Base-by-base conservation (phyloP, 2,797 vertebrate species). In the Limosa lapponica region DNA sequence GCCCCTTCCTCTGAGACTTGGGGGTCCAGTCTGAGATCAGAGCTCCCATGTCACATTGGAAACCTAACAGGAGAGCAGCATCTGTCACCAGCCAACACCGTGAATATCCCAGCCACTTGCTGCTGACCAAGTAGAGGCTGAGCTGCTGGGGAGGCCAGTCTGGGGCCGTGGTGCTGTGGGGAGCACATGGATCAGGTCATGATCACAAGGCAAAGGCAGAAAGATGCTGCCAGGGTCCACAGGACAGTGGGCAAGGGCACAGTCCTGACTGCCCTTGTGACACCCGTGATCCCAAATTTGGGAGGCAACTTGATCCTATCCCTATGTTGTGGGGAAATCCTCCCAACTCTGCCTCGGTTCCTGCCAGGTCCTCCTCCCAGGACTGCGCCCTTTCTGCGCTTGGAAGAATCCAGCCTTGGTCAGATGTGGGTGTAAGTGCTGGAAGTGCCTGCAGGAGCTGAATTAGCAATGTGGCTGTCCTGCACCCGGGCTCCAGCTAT, bases 401-500 rank as follows among this genome's bases (percentile, higher is more conserved):
- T 57, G 46, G 55, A 19, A 25, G 10, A 57, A 48, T 28, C 48
- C 51, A 69, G 49, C 16, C 41, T 52, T 79, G 27, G 25, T 27
- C 39, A 51, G 65, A 23, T 1, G 6, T 46, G 37, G 20, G 25
- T 81, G 55, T 5, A 28, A n/a, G 28, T 49, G 51, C 73, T 73
- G 46, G 46, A 49, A 41, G 23, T 54, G 20, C 17, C 23, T 65
- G 32, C 20, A 65, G 85, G 20, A 71, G 13, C 1, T 43, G 20
- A 46, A 43, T 49, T 57, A 74, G 28, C n/a, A 51, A 17, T 3
- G 20, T 36, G 81, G 2, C 28, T 62, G 32, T 58, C 49, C 43
- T 37, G 22, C n/a, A 61, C 15, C 1, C 0, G 0, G 2, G 10
- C 30, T 78, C 23, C 51, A 87, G 19, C 30, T 62, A 2, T 16